Percentiles rank a stretch among this genome's conserved stretches.
phyloP scores from a whole-genome alignment of 2,888 invertebrate species.

The Nasonovia ribisnigri region DNA sequence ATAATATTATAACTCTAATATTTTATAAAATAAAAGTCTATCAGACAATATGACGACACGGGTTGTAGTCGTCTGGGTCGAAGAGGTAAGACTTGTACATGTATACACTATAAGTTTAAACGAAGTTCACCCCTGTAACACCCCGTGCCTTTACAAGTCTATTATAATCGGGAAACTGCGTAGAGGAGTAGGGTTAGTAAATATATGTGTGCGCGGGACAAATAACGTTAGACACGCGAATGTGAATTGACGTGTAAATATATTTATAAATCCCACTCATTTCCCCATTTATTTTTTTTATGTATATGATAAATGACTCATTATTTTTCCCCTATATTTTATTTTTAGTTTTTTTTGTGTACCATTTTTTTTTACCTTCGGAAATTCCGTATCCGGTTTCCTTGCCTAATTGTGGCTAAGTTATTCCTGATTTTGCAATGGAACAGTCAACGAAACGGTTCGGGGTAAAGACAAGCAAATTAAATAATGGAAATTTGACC shows the following conservation, averaged over 20 bases:
- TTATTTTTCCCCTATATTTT: constrained; percentile 38
- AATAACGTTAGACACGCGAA: constrained; percentile 49
- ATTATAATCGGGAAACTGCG: neutral
- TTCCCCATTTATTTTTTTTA: neutral
- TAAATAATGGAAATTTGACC: constrained; percentile 14
- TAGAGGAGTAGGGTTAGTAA: neutral
- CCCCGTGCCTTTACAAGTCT: neutral
- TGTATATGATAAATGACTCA: constrained; percentile 47
- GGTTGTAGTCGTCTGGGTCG: neutral
- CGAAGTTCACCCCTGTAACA: constrained; percentile 10
- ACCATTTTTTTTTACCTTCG: constrained; percentile 29
- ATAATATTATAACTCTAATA: neutral
- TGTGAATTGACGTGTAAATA: constrained; percentile 46
- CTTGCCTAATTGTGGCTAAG: constrained; percentile 37
- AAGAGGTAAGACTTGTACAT: neutral
- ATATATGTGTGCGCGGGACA: constrained; percentile 8
- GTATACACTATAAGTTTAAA: neutral
- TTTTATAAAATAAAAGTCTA: neutral
- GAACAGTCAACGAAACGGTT: neutral
- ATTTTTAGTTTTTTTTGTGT: constrained; percentile 4
- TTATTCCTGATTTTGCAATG: constrained; percentile 25
- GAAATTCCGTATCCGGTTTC: constrained; percentile 52
- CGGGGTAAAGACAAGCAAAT: constrained; percentile 14
- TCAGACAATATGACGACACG: neutral
- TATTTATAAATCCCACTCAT: constrained; percentile 42